Percentiles rank a stretch among this genome's conserved stretches.
Conservation (phyloP, 2,888 invertebrate species). For the Mimumesa dahlbomi region DNA sequence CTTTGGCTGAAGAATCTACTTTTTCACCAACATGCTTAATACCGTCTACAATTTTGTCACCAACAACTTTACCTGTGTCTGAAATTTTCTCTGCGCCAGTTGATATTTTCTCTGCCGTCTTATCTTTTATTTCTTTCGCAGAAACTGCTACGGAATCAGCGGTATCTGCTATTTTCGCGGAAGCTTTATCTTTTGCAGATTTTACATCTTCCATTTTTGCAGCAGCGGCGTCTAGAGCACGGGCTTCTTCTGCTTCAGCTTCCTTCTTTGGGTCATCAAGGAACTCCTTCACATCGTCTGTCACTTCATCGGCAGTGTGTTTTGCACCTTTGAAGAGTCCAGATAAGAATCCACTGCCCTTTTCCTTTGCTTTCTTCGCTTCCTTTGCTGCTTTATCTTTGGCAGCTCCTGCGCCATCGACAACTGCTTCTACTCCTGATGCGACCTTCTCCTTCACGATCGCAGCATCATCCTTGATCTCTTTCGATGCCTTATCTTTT, state of each 20-base stretch:
- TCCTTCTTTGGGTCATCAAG: constrained; percentile 67
- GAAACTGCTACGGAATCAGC: constrained; percentile 2
- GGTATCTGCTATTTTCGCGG: constrained; percentile 41
- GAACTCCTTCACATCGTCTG: constrained; percentile 65
- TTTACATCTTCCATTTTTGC: constrained; percentile 42
- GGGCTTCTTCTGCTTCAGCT: constrained; percentile 58
- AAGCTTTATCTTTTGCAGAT: constrained; percentile 27
- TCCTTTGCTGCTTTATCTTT: constrained; percentile 54
- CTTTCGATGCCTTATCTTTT: constrained; percentile 37
- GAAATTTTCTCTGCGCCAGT: constrained; percentile 21
- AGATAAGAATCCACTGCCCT: constrained; percentile 64
- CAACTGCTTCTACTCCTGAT: constrained; percentile 13
- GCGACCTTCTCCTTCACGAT: constrained; percentile 42
- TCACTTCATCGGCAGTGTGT: constrained; percentile 54
- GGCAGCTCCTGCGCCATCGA: constrained; percentile 30
- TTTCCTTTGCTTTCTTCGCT: constrained; percentile 63
- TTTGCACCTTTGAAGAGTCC: constrained; percentile 68
- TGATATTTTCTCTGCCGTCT: constrained; percentile 8
- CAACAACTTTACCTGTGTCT: constrained; percentile 55
- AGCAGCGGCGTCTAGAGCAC: constrained; percentile 46
- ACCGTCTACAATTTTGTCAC: constrained; percentile 79
- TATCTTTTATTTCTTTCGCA: constrained; percentile 26
- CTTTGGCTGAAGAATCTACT: constrained; percentile 49
- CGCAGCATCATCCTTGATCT: constrained; percentile 35
- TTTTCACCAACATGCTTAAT: neutral